These are phyloP conservation scores for Napeogenes sylphis DNA, from an alignment of 2,888 invertebrate genomes.

Conservation along the genomic window DNA sequence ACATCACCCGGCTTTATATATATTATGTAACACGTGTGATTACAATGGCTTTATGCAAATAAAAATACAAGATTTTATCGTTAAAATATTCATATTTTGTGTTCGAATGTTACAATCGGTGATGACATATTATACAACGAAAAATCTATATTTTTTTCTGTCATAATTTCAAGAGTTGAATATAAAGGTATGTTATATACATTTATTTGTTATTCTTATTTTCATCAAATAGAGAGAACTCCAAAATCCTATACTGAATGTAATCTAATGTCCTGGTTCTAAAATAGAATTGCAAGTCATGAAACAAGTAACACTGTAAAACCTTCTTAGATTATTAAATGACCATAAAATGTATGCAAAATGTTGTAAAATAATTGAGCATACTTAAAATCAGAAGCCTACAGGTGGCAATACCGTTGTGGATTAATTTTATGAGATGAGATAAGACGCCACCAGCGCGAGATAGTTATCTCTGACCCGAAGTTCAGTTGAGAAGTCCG, in stretches of 20 bases:
- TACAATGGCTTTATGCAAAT: conserved; percentile 23
- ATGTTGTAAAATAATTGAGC: conserved; percentile 14
- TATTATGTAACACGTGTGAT: conserved; percentile 12
- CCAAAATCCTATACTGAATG: neutral
- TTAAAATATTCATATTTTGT: neutral
- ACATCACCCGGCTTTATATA: conserved; percentile 21
- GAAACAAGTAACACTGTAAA: too few relatives aligned
- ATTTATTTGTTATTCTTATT: too few relatives aligned
- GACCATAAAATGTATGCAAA: neutral
- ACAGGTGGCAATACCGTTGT: conserved; percentile 36
- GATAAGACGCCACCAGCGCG: conserved; percentile 47
- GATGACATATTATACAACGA: too few relatives aligned
- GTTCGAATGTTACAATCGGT: too few relatives aligned
- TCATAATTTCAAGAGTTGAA: too few relatives aligned
- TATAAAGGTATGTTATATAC: too few relatives aligned
- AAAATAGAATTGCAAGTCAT: too few relatives aligned
- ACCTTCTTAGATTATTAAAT: too few relatives aligned
- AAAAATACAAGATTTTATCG: conserved; percentile 7
- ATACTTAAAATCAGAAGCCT: conserved; percentile 28
- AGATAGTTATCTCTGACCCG: conserved; percentile 51
- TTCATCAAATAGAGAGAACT: too few relatives aligned
- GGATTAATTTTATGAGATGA: conserved; percentile 50
- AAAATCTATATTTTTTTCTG: too few relatives aligned
- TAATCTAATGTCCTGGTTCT: too few relatives aligned
- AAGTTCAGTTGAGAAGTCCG: conserved; percentile 46